Percentiles rank a stretch among this genome's conserved stretches.
phyloP scores from a whole-genome alignment of 2,888 invertebrate species.

The Lutraria lutraria region DNA sequence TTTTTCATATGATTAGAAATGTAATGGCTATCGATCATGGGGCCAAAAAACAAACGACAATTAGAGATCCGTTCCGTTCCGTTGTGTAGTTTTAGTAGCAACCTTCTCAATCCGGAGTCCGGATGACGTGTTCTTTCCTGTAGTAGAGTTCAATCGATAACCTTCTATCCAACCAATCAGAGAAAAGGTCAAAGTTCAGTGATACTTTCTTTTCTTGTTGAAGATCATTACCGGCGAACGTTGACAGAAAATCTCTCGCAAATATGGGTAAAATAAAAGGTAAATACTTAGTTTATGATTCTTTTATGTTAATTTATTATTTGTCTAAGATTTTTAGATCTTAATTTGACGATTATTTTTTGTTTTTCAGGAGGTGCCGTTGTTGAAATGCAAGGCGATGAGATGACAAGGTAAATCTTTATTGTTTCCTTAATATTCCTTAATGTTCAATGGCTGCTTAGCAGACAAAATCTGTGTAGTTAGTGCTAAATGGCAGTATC shows the following conservation, averaged over 20 bases:
- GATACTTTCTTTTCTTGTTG: constrained; percentile 38
- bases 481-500: background rate
- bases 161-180: constrained; percentile 44
- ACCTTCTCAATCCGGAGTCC: background rate
- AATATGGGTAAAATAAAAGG: constrained; percentile 81
- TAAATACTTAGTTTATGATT: constrained; percentile 47
- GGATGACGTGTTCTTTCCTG: constrained; percentile 55
- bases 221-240: constrained; percentile 9
- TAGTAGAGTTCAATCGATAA: constrained; percentile 39
- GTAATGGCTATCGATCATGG: no score
- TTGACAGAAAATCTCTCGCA: constrained; percentile 35
- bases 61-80: no score
- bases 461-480: background rate
- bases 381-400: constrained; percentile 88
- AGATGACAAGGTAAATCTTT: constrained; percentile 87
- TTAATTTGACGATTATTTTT: constrained; percentile 42
- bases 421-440: background rate
- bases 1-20: no score
- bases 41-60: no score
- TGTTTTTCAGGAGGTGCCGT: constrained; percentile 85
- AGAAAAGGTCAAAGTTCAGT: constrained; percentile 46
- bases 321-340: background rate
- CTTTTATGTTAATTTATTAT: constrained; percentile 18
- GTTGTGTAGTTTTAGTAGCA: no score
- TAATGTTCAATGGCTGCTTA: background rate